Base-by-base conservation (phyloP, 1,140 invertebrate genomes). In the Apis cerana region DNA sequence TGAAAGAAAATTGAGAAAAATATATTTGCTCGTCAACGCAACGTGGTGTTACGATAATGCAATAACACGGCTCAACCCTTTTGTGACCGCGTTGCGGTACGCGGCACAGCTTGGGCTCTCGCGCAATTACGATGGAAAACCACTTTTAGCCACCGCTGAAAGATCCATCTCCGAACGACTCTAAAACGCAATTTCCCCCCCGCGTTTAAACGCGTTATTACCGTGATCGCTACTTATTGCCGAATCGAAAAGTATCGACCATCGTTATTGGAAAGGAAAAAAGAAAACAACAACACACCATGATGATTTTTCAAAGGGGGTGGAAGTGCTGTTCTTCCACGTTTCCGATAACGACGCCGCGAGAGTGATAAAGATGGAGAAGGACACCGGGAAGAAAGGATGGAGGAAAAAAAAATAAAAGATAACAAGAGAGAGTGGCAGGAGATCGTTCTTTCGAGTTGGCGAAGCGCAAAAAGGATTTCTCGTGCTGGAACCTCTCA, bases 401-500 rank as follows among this genome's bases (percentile, higher is more conserved):
- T 10, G 19, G 58, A 59, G 21, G 58, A 10, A 17, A 19, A 62
- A 21, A 62, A 76, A 76, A 76, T 76, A 76, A 80, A 74, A 80
- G 59, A 43, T 61, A 52, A 56, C 27, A 52, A 33, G 43, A 8
- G 33, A 52, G 64, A 65, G 61, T 23, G 58, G 65, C 75, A 58
- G 67, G 67, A 71, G 67, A 78, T 77, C 81, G 81, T 82, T 71
- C 75, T 64, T 70, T 56, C 74, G 58, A 77, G 76, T 84, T 83
- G 82, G 52, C 77, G 76, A 65, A 70, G 85, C 82, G 82, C 62
- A 75, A 82, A 80, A 87, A 75, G 80, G 82, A 87, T 71, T 80
- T 84, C 82, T 81, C 81, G 72, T 84, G 54, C 50, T 87, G 86
- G 82, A 87, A 70, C 71, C 85, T 67, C 68, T 33, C 68, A 83